These are phyloP conservation scores for Phrynocephalus vlangalii DNA, from an alignment of 2,797 vertebrate genomes.

Conservation along the genomic window DNA sequence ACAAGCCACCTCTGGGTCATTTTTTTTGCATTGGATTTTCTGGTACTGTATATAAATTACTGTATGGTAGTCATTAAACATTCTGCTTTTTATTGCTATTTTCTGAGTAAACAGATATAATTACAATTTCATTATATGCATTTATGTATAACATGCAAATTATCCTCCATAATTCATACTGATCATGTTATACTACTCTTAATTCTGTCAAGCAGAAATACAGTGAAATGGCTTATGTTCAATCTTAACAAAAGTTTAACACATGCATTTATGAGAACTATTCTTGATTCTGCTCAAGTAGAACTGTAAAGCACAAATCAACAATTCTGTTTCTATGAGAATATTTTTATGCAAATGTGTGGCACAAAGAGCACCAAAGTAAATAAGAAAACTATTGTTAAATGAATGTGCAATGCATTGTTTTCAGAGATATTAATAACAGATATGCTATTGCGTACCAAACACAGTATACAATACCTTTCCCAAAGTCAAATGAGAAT, in stretches of 20 bases:
- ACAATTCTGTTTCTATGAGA: background rate
- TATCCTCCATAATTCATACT: background rate
- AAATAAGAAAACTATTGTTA: background rate
- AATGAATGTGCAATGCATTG: background rate
- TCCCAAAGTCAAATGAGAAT: slow-evolving; percentile 96
- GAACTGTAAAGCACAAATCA: background rate
- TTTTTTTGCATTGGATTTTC: background rate
- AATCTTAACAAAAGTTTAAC: background rate
- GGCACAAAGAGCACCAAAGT: background rate
- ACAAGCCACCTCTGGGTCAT: background rate
- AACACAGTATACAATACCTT: slow-evolving; percentile 82
- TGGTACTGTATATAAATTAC: background rate
- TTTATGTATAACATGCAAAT: background rate
- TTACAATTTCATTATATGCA: background rate
- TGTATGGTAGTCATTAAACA: background rate
- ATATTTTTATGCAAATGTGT: background rate
- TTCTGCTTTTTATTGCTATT: background rate
- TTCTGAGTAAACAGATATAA: background rate
- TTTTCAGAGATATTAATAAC: background rate
- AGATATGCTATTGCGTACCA: background rate
- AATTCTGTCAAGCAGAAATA: background rate
- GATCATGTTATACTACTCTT: background rate
- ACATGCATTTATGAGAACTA: background rate
- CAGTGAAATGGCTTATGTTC: background rate
- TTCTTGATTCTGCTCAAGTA: background rate